Conservation (phyloP, 2,113 vertebrate species). For the Scartelaos histophorus region DNA sequence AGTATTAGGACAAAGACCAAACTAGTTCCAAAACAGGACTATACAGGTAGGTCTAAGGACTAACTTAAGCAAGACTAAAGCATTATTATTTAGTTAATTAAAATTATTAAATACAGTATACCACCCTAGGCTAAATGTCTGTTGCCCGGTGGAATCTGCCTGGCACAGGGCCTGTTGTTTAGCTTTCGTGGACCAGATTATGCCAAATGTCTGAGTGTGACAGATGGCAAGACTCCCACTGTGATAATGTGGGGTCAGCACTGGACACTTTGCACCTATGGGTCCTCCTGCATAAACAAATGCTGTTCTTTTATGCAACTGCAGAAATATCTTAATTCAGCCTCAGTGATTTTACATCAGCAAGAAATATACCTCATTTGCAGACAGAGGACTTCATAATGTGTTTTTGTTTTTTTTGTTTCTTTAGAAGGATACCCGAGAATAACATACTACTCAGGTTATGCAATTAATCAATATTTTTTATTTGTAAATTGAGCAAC, state of each 20-base stretch:
- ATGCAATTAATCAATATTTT: not conserved
- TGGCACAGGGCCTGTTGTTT: constrained; percentile 9
- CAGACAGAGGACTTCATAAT: not conserved
- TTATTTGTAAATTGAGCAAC: not conserved
- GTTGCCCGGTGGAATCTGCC: not conserved
- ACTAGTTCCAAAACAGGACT: not conserved
- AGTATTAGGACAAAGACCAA: not conserved
- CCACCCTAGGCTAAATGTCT: not conserved
- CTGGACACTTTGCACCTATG: constrained; percentile 11
- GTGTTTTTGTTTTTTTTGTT: not conserved
- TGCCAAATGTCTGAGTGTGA: constrained; percentile 19
- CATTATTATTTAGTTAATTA: not conserved
- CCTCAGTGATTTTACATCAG: not conserved
- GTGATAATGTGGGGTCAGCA: constrained; percentile 44
- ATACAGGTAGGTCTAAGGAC: too few species aligned
- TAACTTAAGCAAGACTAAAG: not conserved
- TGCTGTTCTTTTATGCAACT: not conserved
- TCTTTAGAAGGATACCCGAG: too few species aligned
- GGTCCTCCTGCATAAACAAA: not conserved
- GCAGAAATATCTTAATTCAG: not conserved
- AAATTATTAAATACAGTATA: not conserved
- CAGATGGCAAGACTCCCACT: constrained; percentile 49
- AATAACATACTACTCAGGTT: too few species aligned
- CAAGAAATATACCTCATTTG: not conserved
- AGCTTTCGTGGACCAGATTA: constrained; percentile 40